phyloP scores from a whole-genome alignment of 2,797 vertebrate species.

The Sciurus carolinensis region DNA sequence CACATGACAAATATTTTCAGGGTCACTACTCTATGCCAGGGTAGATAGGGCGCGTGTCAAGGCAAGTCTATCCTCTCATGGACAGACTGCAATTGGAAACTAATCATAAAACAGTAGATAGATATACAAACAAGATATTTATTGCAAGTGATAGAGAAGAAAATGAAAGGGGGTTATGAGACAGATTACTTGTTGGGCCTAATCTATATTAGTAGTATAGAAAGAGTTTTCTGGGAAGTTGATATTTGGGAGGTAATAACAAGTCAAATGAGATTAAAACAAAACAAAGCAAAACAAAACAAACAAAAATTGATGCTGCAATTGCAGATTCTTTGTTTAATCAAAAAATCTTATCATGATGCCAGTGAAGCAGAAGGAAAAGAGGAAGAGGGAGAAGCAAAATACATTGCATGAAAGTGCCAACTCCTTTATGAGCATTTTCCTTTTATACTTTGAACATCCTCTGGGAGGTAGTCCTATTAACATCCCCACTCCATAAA shows the following conservation, averaged over 20 bases:
- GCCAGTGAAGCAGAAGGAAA: neutral
- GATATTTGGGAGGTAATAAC: neutral
- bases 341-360: neutral
- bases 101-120: neutral
- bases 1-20: neutral
- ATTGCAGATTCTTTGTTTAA: neutral
- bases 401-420: neutral
- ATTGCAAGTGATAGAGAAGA: neutral
- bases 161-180: neutral
- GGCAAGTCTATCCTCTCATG: neutral
- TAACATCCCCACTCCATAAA: neutral
- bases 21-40: neutral
- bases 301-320: too few relatives aligned
- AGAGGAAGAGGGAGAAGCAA: neutral
- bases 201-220: neutral
- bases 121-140: neutral
- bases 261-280: neutral
- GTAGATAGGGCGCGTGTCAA: rapidly evolving
- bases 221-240: neutral
- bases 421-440: neutral
- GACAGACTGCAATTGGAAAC: neutral
- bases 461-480: neutral
- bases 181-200: neutral
- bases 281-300: neutral
- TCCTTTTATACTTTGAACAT: neutral